Conservation (phyloP, 2,888 invertebrate genomes). For the Entomobrya proxima region DNA sequence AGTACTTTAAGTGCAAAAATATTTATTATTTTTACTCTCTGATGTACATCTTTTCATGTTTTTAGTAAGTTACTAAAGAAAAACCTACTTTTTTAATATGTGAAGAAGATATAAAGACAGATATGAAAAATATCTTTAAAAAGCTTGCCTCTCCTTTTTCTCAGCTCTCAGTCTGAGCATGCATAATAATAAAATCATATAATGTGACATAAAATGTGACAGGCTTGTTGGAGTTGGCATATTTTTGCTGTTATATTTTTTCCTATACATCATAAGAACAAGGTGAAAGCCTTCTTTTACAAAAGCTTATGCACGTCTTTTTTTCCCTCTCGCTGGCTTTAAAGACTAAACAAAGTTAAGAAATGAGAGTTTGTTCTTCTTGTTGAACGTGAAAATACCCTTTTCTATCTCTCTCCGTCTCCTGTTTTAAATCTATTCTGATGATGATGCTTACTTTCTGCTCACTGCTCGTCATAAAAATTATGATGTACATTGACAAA, state of each 20-base stretch:
- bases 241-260: conserved; percentile 36
- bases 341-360: not conserved
- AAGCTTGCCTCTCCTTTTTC: not conserved
- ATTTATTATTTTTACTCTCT: conserved; percentile 33
- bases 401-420: not conserved
- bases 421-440: not conserved
- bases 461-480: conserved; percentile 34
- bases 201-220: conserved; percentile 51
- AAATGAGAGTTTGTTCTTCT: conserved; percentile 33
- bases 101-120: conserved; percentile 7
- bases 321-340: not conserved
- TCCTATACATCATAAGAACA: conserved; percentile 17
- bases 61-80: not conserved
- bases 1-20: conserved; percentile 35
- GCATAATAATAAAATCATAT: conserved; percentile 44
- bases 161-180: not conserved
- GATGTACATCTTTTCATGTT: not conserved
- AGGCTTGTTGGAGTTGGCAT: conserved; percentile 46
- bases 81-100: too few species aligned
- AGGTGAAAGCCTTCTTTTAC: conserved; percentile 36
- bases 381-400: conserved; percentile 25
- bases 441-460: not conserved
- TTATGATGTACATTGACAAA: conserved; percentile 41
- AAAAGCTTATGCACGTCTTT: conserved; percentile 35
- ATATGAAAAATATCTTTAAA: too few species aligned